A percentile compares a stretch with the other conserved stretches of the same genome.
Evolutionary conservation across 1,140 invertebrate genomes (phyloP).

Genomic region (Pseudoatta argentina): DNA sequence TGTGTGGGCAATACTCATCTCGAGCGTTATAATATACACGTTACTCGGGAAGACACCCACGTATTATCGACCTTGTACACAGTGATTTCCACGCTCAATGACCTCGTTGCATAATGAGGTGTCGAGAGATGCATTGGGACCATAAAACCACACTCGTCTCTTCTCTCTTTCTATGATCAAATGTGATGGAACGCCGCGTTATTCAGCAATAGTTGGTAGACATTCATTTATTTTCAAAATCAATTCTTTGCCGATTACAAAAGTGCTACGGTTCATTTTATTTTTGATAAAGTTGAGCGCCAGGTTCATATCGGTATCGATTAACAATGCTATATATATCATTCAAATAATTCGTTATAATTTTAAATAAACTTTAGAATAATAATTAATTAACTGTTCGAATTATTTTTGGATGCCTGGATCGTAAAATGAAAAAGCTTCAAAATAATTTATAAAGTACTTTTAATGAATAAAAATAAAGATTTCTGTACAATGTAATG

Average conservation of each 20-base stretch:
- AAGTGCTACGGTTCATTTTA: no score
- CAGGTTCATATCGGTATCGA: no score
- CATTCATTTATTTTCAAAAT: constrained; percentile 21
- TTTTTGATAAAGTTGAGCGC: no score
- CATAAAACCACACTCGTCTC: neutral
- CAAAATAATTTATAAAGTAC: neutral
- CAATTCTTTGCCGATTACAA: neutral
- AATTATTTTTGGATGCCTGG: no score
- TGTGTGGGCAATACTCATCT: neutral
- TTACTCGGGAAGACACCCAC: neutral
- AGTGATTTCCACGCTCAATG: constrained; percentile 6
- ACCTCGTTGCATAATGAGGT: constrained; percentile 40
- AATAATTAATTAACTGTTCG: no score
- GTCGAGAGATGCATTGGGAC: constrained; percentile 27
- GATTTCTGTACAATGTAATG: no score
- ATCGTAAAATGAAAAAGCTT: neutral
- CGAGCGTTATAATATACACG: neutral
- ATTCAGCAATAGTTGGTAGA: neutral
- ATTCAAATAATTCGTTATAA: neutral
- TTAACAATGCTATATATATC: neutral
- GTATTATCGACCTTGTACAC: constrained; percentile 12
- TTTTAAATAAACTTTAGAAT: neutral
- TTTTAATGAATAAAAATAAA: neutral
- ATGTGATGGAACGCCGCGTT: neutral
- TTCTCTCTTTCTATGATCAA: neutral